These are phyloP conservation scores for Xiphophorus maculatus DNA, from an alignment of 2,113 vertebrate genomes.

Conservation along the genomic window DNA sequence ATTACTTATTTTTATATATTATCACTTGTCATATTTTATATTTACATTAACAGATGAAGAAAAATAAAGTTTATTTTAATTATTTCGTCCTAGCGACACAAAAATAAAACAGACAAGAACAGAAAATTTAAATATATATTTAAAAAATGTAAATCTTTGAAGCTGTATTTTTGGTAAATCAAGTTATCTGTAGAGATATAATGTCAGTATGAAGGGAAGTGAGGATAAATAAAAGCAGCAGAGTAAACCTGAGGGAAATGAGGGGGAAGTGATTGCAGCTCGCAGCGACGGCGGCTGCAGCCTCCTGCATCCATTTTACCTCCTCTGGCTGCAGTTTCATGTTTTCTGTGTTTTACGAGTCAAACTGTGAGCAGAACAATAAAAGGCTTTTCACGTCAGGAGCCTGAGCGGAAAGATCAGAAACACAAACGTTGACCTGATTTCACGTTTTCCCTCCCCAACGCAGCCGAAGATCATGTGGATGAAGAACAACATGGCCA, in stretches of 20 bases:
- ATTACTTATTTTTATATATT: too few species aligned
- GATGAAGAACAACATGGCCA: slow-evolving; percentile 91
- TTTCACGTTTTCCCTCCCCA: slow-evolving; percentile 23
- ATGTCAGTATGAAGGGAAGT: too few species aligned
- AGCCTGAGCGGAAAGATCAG: slow-evolving; percentile 27
- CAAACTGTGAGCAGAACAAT: slow-evolving; percentile 33
- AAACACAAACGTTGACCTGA: slow-evolving; percentile 62
- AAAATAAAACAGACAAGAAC: too few species aligned
- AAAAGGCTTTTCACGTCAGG: slow-evolving; percentile 46
- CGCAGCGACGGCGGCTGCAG: not conserved
- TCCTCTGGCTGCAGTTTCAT: slow-evolving; percentile 19
- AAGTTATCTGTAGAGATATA: too few species aligned
- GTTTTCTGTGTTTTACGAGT: slow-evolving; percentile 35
- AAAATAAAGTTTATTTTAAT: too few species aligned
- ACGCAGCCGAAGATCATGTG: slow-evolving; percentile 85
- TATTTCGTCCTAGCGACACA: too few species aligned
- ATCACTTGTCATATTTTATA: too few species aligned
- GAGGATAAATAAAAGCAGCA: not conserved
- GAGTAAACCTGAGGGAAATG: not conserved
- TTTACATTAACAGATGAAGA: too few species aligned
- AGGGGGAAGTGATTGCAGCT: not conserved
- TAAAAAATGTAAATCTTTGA: too few species aligned
- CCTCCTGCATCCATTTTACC: not conserved
- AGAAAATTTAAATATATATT: too few species aligned
- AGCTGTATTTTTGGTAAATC: too few species aligned